Conservation (phyloP, 2,113 vertebrate genomes). For the Rhynchomys soricoides region DNA sequence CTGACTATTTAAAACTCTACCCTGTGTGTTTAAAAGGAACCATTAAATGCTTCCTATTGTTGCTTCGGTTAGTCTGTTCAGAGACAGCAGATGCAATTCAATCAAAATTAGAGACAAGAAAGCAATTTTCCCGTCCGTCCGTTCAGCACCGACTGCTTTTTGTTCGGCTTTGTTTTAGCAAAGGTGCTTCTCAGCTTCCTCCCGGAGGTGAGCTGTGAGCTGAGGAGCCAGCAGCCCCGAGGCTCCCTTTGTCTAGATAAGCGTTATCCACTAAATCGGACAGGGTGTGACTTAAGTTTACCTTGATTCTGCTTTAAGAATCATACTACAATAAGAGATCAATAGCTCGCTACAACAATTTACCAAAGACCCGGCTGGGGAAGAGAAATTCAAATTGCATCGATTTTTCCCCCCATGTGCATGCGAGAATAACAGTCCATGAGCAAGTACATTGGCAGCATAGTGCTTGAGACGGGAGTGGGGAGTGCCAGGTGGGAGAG, state of each 20-base stretch:
- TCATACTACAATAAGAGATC: conserved; percentile 84
- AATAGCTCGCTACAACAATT: conserved; percentile 86
- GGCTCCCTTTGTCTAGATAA: conserved; percentile 86
- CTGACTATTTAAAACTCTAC: not conserved
- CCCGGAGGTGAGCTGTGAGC: conserved; percentile 77
- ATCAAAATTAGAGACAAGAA: conserved; percentile 85
- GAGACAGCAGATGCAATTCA: conserved; percentile 80
- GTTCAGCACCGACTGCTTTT: conserved; percentile 70
- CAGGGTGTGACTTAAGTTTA: conserved; percentile 83
- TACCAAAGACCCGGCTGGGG: conserved; percentile 80
- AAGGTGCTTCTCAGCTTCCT: conserved; percentile 76
- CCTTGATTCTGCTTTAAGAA: conserved; percentile 83
- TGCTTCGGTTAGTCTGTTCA: conserved; percentile 77
- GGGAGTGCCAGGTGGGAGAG: not conserved
- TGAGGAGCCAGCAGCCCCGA: not conserved
- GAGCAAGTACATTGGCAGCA: conserved; percentile 42
- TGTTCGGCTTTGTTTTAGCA: conserved; percentile 77
- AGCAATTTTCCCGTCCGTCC: conserved; percentile 80
- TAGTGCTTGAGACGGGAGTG: not conserved
- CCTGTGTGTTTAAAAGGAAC: conserved; percentile 65
- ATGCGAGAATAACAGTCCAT: not conserved
- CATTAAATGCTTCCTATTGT: conserved; percentile 78
- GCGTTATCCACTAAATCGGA: conserved; percentile 82
- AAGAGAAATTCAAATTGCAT: conserved; percentile 86
- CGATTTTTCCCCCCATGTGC: conserved; percentile 61